These are phyloP conservation scores for Conomelus anceps DNA, from an alignment of 2,888 invertebrate genomes.

Conservation along the genomic window DNA sequence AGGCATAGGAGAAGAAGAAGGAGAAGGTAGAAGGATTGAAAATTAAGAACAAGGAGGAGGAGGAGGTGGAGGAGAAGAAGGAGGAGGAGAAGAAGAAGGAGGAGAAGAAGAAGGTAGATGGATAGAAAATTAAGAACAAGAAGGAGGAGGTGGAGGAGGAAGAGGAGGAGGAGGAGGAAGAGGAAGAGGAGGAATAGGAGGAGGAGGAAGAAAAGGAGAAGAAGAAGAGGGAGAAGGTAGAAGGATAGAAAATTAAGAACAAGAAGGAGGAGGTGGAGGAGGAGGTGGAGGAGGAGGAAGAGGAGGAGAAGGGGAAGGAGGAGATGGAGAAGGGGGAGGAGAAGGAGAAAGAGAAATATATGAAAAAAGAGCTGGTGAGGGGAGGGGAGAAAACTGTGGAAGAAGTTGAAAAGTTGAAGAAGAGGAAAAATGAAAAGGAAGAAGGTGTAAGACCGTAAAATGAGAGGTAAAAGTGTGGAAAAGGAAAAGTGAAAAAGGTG, in stretches of 20 bases:
- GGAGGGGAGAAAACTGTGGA: not conserved
- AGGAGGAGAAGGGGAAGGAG: not conserved
- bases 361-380: not conserved
- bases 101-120: not conserved
- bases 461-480: not conserved
- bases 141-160: not conserved
- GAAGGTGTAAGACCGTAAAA: not conserved
- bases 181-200: not conserved
- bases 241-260: too few species aligned
- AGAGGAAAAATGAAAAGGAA: not conserved
- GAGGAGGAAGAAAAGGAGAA: not conserved
- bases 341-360: not conserved
- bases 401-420: not conserved
- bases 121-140: too few species aligned
- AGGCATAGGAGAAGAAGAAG: not conserved
- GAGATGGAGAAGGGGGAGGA: not conserved
- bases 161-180: not conserved
- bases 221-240: not conserved
- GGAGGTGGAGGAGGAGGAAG: not conserved
- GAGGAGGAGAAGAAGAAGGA: not conserved
- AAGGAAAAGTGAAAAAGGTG: not conserved
- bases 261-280: not conserved
- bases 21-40: not conserved
- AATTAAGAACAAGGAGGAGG: not conserved
- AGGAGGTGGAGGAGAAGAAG: not conserved